Evolutionary conservation across 2,113 vertebrate species (phyloP).

Genomic region (Mormoops blainvillei): DNA sequence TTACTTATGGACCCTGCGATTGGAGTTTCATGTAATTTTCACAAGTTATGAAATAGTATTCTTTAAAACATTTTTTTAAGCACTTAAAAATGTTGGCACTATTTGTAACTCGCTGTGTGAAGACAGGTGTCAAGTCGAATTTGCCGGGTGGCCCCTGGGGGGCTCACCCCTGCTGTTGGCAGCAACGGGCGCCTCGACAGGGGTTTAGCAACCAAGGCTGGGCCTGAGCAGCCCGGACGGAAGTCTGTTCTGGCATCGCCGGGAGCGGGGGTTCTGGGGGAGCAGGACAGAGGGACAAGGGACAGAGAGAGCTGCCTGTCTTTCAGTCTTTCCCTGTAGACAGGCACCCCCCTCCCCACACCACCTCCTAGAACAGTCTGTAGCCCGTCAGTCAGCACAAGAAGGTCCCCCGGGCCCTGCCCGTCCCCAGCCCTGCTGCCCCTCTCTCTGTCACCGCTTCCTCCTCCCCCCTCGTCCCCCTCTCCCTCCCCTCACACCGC

Average conservation of each 20-base stretch:
- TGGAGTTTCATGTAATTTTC: background rate
- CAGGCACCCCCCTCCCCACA: background rate
- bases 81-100: background rate
- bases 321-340: background rate
- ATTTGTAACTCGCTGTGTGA: background rate
- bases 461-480: background rate
- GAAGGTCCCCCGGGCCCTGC: background rate
- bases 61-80: background rate
- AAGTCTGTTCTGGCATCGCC: background rate
- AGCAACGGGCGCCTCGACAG: background rate
- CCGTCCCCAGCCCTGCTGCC: no score
- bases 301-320: background rate
- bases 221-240: background rate
- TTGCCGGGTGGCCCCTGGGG: accelerated
- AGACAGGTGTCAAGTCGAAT: background rate
- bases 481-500: background rate
- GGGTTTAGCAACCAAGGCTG: background rate
- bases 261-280: background rate
- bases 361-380: background rate
- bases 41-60: background rate
- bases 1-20: background rate
- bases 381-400: background rate
- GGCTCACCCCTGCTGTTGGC: background rate
- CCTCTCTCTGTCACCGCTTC: background rate
- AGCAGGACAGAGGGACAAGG: background rate